Percentiles rank a stretch among this genome's conserved stretches.
Evolutionary conservation across 1,140 invertebrate species (phyloP).

Genomic region (Brachionus paranguensis): DNA sequence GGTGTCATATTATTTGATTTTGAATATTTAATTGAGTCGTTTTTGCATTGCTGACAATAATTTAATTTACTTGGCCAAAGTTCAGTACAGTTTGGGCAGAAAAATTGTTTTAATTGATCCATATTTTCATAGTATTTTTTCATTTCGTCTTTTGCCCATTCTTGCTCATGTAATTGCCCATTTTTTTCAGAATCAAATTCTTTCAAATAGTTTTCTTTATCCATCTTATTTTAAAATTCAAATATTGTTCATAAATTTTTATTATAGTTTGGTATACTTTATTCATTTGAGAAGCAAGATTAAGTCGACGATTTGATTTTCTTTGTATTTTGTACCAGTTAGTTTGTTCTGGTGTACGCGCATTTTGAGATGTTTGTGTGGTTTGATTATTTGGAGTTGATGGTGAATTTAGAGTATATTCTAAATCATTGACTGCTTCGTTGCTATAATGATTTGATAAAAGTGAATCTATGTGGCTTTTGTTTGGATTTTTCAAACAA

Average conservation of each 20-base stretch:
- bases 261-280: background rate
- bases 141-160: background rate
- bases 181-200: background rate
- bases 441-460: background rate
- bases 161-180: background rate
- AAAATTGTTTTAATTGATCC: background rate
- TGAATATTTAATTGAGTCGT: background rate
- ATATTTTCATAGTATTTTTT: background rate
- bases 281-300: background rate
- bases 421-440: too few species aligned
- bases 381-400: too few species aligned
- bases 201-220: background rate
- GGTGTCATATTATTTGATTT: background rate
- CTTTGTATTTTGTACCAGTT: too few species aligned
- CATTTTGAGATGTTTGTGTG: too few species aligned
- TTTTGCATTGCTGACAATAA: background rate
- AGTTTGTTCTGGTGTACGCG: too few species aligned
- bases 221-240: background rate
- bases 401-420: background rate
- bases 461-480: background rate
- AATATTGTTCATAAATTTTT: background rate
- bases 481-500: background rate
- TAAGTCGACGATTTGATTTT: too few species aligned
- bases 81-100: background rate
- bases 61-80: background rate